Percentiles rank a stretch among this genome's conserved stretches.
Conservation (phyloP, 1,140 invertebrate species). For the Pogonomyrmex barbatus region DNA sequence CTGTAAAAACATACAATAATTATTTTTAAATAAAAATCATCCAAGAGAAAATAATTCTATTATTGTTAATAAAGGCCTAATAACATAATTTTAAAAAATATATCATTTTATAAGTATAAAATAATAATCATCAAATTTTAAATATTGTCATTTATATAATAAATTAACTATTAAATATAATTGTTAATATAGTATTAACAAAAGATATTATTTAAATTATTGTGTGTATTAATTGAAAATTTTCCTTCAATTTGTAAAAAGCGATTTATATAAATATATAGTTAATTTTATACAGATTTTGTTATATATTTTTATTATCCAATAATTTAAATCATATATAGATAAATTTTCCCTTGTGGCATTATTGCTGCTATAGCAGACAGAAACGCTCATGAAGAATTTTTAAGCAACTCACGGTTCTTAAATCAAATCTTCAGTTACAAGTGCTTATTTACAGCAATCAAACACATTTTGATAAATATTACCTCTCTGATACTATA, state of each 20-base stretch:
- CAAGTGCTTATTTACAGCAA: background rate
- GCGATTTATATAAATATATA: background rate
- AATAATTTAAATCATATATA: background rate
- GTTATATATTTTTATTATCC: background rate
- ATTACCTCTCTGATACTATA: background rate
- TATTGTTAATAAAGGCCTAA: background rate
- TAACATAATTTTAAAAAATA: background rate
- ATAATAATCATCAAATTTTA: background rate
- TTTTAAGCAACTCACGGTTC: background rate
- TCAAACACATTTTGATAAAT: background rate
- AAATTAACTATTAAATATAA: background rate
- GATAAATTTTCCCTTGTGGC: background rate
- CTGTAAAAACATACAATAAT: background rate
- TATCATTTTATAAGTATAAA: background rate
- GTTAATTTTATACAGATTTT: background rate
- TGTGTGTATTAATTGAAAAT: background rate
- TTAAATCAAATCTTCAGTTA: conserved; percentile 2
- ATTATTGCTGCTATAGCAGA: background rate
- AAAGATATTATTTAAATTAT: background rate
- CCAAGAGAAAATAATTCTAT: background rate
- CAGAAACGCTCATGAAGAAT: background rate
- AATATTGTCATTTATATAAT: background rate
- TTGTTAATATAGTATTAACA: background rate
- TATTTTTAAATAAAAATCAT: background rate
- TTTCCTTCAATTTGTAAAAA: background rate